Evolutionary conservation across 2,888 invertebrate genomes (phyloP), one percentile per base, ranked within the genome.

Genomic region (Ophion costatus): DNA sequence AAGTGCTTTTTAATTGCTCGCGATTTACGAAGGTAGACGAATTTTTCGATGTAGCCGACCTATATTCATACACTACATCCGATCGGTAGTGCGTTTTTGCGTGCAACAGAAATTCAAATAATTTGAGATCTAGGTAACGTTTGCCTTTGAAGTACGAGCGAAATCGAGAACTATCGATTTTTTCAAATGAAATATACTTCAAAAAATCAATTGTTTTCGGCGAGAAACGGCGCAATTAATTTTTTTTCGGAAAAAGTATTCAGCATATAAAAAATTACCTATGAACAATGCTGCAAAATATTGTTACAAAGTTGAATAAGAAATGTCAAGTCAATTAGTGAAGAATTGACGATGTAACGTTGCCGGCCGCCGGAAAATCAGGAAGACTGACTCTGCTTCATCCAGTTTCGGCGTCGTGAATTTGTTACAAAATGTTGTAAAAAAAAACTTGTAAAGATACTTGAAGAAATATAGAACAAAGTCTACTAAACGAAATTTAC

Each of bases 1-100:
- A 67, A 70, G 64, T 76, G 70, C 59, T 56, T 76, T 51, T 71
- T 73, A 83, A 57, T 83, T 83, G 69, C 69, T 69, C 42, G 45
- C 61, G 42, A 77, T 77, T 67, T 67, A 42, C 24, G 42, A 17
- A 56, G 17, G 20, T 29, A 9, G 38, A 38, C 29, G 20, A 67
- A 42, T 64, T 56, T 33, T 22, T 11, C 24, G 10, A n/a, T 22
- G 7, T 9, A 56, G 10, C 51, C 17, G 56, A 56, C 24, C 56
- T 45, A 69, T 42, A 20, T 71, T 57, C 56, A 29, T 69, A 14
- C 17, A 6, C 4, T 22, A 51, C 29, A 29, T 57, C n/a, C 11
- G 17, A 51, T 51, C 14, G 5, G 14, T 17, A 17, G 17, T 17
- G 14, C 51, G 7, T 38, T 51, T 51, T 51, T 17, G 2, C 17